Evolutionary conservation across 2,888 invertebrate genomes (phyloP).

Genomic region (Matsumyia berberina): DNA sequence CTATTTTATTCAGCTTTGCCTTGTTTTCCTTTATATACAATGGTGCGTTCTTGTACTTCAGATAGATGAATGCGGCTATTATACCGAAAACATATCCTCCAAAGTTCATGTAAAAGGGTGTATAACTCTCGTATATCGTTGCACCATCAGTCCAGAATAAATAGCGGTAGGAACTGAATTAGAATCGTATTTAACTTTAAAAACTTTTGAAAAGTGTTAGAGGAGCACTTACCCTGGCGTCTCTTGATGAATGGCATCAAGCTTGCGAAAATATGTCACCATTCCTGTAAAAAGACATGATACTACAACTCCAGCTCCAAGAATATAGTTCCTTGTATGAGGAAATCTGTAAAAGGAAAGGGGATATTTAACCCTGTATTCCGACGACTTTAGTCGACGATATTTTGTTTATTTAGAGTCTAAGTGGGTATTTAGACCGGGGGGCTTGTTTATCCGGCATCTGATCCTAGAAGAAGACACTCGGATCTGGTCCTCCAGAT

Average conservation of each 20-base stretch:
- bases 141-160: constrained; percentile 79
- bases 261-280: constrained; percentile 79
- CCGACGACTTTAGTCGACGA: no score
- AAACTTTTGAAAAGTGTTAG: not conserved
- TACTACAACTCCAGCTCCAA: constrained; percentile 51
- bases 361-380: no score
- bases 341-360: constrained; percentile 77
- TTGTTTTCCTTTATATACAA: constrained; percentile 73
- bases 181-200: not conserved
- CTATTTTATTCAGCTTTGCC: constrained; percentile 77
- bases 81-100: constrained; percentile 82
- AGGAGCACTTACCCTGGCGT: constrained; percentile 81
- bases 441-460: no score
- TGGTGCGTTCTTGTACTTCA: constrained; percentile 68
- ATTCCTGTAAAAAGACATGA: constrained; percentile 77
- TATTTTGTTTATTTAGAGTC: no score
- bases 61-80: constrained; percentile 79
- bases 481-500: no score
- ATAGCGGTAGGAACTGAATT: constrained; percentile 79
- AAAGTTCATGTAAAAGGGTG: constrained; percentile 81
- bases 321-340: constrained; percentile 66
- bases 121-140: constrained; percentile 80
- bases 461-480: no score
- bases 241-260: constrained; percentile 80
- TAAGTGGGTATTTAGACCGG: no score